A percentile compares a stretch with the other conserved stretches of the same genome.
phyloP scores from a whole-genome alignment of 2,113 vertebrate species.

The Hyla sarda region DNA sequence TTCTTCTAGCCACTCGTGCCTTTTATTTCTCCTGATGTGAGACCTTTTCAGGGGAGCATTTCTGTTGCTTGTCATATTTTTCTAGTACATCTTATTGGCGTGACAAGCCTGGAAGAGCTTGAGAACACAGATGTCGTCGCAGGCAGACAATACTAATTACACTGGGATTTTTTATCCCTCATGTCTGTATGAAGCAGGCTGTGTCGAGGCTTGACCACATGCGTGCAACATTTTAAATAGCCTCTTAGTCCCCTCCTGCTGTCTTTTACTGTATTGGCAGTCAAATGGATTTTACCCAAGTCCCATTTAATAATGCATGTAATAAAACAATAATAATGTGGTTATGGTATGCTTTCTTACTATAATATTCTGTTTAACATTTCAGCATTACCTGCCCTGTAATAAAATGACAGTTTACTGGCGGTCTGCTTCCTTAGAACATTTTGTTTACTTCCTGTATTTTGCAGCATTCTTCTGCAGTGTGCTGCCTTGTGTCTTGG shows the following conservation, averaged over 20 bases:
- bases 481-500: background rate
- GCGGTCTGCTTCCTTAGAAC: background rate
- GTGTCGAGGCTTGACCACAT: constrained; percentile 67
- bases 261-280: background rate
- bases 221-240: background rate
- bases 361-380: background rate
- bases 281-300: background rate
- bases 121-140: constrained; percentile 84
- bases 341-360: background rate
- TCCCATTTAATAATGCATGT: background rate
- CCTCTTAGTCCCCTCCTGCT: background rate
- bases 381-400: background rate
- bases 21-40: constrained; percentile 72
- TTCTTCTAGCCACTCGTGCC: constrained; percentile 67
- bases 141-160: constrained; percentile 84
- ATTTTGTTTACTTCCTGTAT: background rate
- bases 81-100: constrained; percentile 76
- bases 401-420: background rate
- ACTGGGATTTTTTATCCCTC: constrained; percentile 79
- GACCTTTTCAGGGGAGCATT: constrained; percentile 77
- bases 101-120: constrained; percentile 79
- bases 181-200: constrained; percentile 74
- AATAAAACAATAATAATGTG: background rate
- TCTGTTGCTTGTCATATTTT: constrained; percentile 81
- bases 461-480: background rate